These are phyloP conservation scores for Platorchestia sp. DNA, from an alignment of 1,140 invertebrate genomes.

Conservation along the genomic window DNA sequence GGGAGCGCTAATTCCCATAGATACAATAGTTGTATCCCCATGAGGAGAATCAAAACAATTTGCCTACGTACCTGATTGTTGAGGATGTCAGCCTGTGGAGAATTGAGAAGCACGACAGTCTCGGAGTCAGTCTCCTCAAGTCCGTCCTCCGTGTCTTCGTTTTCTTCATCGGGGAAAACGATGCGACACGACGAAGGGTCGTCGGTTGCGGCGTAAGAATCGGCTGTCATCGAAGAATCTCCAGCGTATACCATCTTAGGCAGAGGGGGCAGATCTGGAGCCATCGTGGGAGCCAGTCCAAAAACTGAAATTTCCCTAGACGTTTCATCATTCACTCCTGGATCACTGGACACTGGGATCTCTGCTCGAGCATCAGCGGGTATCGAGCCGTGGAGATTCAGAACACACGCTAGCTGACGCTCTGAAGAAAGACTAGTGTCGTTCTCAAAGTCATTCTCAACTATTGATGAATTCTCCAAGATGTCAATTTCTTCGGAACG, in stretches of 20 bases:
- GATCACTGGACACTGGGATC: background rate
- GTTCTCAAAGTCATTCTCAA: background rate
- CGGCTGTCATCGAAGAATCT: background rate
- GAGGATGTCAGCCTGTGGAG: conserved; percentile 61
- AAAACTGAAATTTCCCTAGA: background rate
- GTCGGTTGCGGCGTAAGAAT: background rate
- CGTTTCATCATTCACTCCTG: background rate
- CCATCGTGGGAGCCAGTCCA: background rate
- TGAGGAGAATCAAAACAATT: no score
- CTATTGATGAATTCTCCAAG: background rate
- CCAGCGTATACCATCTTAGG: background rate
- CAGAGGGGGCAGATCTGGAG: background rate
- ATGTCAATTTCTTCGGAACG: background rate
- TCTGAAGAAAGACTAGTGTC: background rate
- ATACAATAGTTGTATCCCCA: no score
- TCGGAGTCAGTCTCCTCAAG: background rate
- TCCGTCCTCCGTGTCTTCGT: background rate
- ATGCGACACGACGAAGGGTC: background rate
- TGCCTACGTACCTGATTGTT: conserved; percentile 62
- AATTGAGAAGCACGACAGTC: background rate
- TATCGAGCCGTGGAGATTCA: background rate
- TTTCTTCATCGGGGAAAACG: background rate
- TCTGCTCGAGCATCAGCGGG: background rate
- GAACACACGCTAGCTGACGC: background rate
- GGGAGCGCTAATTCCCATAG: no score